Evolutionary conservation across 1,140 invertebrate genomes (phyloP), one percentile per base, ranked within the genome.

Genomic region (Procambarus virginalis): DNA sequence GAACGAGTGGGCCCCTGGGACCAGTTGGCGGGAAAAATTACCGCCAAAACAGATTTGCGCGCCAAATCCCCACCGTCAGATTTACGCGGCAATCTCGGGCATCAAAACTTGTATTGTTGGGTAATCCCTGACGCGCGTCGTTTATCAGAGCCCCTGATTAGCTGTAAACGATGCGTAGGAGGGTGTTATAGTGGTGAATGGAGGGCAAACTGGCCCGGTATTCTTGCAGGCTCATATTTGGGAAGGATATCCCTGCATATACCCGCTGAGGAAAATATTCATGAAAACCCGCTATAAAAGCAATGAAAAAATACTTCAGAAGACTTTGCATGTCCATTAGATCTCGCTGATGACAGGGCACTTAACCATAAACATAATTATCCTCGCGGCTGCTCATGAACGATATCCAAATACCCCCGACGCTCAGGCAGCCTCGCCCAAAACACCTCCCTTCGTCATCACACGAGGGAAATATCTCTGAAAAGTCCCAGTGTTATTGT

Each of bases 11-110:
- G 34, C 87, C 87, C 87, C 70, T 51, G 87, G 81, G 87, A 89
- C 80, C 80, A 82, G 87, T 89, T 89, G 87, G 80, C 73, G 87
- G 87, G 87, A 89, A 89, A 89, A 89, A 89, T 89, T 89, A 89
- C 87, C 87, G 87, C 70, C 87, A 89, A 89, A 89, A 89, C 87
- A 89, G 87, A 89, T 89, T 89, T 89, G 87, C 87, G 87, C 87
- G 87, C 87, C 87, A 89, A 83, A 89, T 89, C 87, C 87, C 85
- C 86, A 79, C 51, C 87, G 87, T 77, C 87, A 89, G 87, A 89
- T 89, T 89, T 89, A 89, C 87, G 87, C 80, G 80, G 70, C 87
- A 83, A 89, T 89, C 87, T 89, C 80, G 87, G 80, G 87, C 87
- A 89, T 89, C 87, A 89, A 89, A 89, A 89, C 87, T 89, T 89